A percentile compares a stretch with the other conserved stretches of the same genome.
These are phyloP conservation scores for Hemitrygon akajei DNA, from an alignment of 2,797 vertebrate genomes.

Conservation along the genomic window DNA sequence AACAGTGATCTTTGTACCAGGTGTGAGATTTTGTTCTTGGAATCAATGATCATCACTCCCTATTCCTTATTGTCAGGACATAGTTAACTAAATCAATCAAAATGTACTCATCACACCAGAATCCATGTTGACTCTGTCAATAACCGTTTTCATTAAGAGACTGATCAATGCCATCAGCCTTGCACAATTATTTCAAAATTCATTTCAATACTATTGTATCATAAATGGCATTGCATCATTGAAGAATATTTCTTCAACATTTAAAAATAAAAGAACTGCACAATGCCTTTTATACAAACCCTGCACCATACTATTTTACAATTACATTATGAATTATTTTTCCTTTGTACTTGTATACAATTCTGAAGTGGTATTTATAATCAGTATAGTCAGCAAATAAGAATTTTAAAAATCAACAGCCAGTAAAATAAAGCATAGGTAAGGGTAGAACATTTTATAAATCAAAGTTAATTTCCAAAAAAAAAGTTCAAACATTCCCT, in stretches of 20 bases:
- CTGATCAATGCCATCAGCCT: not conserved
- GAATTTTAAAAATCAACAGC: not conserved
- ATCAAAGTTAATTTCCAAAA: not conserved
- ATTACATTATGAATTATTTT: not conserved
- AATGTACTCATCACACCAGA: slow-evolving; percentile 12
- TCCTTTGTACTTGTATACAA: not conserved
- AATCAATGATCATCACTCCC: not conserved
- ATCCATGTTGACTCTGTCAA: not conserved
- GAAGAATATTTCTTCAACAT: not conserved
- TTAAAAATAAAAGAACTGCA: no score
- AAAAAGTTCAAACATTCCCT: not conserved
- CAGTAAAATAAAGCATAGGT: no score
- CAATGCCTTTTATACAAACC: not conserved
- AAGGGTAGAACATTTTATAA: no score
- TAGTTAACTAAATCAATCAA: slow-evolving; percentile 59
- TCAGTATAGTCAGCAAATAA: not conserved
- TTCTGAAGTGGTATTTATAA: not conserved
- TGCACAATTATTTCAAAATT: not conserved
- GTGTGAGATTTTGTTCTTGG: no score
- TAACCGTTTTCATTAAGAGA: not conserved
- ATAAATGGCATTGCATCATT: not conserved
- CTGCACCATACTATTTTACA: not conserved
- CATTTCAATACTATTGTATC: not conserved
- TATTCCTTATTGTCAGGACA: slow-evolving; percentile 38
- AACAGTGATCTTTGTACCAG: no score